Evolutionary conservation across 2,888 invertebrate species (phyloP).

Genomic region (Melangyna quadrimaculata): DNA sequence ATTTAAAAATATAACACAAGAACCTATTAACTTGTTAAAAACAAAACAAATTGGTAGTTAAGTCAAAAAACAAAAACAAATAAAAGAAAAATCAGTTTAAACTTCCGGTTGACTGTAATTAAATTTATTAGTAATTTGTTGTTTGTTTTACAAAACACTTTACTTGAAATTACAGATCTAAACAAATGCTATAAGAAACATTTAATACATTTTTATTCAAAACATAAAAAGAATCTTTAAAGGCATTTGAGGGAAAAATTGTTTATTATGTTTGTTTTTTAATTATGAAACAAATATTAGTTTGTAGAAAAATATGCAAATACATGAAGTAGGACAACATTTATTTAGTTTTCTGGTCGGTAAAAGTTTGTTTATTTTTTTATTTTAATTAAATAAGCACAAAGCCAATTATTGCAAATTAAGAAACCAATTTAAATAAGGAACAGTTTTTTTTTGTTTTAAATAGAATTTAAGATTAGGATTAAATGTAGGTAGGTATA

Average conservation of each 20-base stretch:
- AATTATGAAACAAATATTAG: constrained; percentile 54
- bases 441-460: background rate
- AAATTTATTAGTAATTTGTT: constrained; percentile 56
- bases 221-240: constrained; percentile 24
- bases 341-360: constrained; percentile 35
- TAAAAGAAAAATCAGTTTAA: background rate
- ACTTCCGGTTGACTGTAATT: constrained; percentile 18
- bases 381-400: background rate
- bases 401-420: constrained; percentile 16
- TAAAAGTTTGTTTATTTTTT: background rate
- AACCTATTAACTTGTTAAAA: background rate
- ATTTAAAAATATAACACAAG: background rate
- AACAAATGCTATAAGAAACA: constrained; percentile 67
- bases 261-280: constrained; percentile 21
- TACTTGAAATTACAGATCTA: constrained; percentile 69
- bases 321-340: background rate
- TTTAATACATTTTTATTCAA: constrained; percentile 21
- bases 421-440: background rate
- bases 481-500: background rate
- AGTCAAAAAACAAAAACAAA: background rate
- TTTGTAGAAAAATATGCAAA: constrained; percentile 42
- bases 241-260: constrained; percentile 48
- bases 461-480: background rate
- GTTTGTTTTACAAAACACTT: constrained; percentile 65
- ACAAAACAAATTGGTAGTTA: background rate